Base-by-base conservation (phyloP, 2,797 vertebrate species). In the Anniella stebbinsi region DNA sequence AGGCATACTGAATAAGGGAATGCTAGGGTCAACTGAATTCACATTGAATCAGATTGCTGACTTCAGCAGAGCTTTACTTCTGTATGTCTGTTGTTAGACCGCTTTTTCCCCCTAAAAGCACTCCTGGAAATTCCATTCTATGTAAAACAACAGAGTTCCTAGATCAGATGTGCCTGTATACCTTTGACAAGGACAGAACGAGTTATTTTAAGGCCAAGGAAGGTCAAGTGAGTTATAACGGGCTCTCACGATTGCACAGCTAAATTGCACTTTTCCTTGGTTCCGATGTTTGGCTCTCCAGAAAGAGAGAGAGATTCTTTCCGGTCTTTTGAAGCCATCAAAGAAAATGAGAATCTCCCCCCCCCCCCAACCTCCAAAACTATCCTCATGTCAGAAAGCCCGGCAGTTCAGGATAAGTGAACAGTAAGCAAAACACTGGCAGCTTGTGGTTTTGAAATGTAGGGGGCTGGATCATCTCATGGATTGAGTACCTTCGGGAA, bases 281-380 rank as follows among this genome's bases (percentile, higher is more conserved):
- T 93, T 93, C 30, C 80, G 38, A 87, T 93, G 93, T 85, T 90
- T 95, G 95, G 90, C 93, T 94, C 93, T 95, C 66, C 45, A 0
- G 90, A 94, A 91, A 84, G 80, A 88, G 93, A 63, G 92, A 94
- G 94, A 94, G 88, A 95, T 96, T 95, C 92, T 96, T 96, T 96
- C 92, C 91, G 86, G 69, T 38, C 94, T 91, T 97, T 96, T 94
- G 91, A 96, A 96, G 92, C 93, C 93, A 92, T 94, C 93, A 95
- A 95, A 96, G 93, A 94, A 90, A 70, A 94, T 11, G 30, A 94
- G 80, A 63, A 23, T 63, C 21, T 25, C 3, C 21, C 21, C 7
- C 45, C 45, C 45, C 45, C 45, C 45, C 45, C n/a, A n/a, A 45
- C 45, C 23, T 96, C 93, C 93, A 94, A 94, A 96, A 92, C 93